Conservation (phyloP, 2,888 invertebrate genomes). For the Ariolimax columbianus region DNA sequence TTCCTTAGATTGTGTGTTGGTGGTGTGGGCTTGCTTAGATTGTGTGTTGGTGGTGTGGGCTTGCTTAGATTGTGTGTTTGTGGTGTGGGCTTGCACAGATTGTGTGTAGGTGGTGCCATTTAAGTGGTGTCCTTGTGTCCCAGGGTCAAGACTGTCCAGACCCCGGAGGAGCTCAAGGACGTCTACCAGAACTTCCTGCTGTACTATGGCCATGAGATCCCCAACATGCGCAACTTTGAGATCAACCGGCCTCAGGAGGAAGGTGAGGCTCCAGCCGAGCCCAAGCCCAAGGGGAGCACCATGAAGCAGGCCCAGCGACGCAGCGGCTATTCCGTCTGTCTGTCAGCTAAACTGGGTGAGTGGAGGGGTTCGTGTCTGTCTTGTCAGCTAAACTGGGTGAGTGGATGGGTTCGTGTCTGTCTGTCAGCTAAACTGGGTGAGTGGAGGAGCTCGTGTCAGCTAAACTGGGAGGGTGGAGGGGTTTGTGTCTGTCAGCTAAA, state of each 20-base stretch:
- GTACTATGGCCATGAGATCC: slow-evolving; percentile 87
- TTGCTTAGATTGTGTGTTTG: too few species aligned
- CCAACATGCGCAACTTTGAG: slow-evolving; percentile 82
- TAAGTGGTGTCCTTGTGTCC: background rate
- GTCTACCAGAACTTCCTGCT: slow-evolving; percentile 94
- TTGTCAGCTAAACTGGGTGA: background rate
- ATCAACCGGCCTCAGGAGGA: slow-evolving; percentile 71
- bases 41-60: too few species aligned
- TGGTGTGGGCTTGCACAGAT: too few species aligned
- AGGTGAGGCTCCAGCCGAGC: slow-evolving; percentile 63
- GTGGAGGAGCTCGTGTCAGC: slow-evolving; percentile 22
- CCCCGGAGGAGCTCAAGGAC: slow-evolving; percentile 92
- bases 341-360: slow-evolving; percentile 86
- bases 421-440: slow-evolving; percentile 87
- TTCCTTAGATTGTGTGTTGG: too few species aligned
- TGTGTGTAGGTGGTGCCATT: background rate
- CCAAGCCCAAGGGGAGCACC: slow-evolving; percentile 66
- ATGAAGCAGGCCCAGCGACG: slow-evolving; percentile 91
- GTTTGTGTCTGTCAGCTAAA: background rate
- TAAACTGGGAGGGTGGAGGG: background rate
- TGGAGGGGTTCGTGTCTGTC: background rate
- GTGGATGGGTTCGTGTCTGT: slow-evolving; percentile 74
- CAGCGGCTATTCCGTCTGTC: slow-evolving; percentile 92
- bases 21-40: too few species aligned
- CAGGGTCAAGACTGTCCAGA: slow-evolving; percentile 75